Percentiles rank a stretch among this genome's conserved stretches.
Evolutionary conservation across 2,797 vertebrate genomes (phyloP).

Genomic region (Sebastes alutus): DNA sequence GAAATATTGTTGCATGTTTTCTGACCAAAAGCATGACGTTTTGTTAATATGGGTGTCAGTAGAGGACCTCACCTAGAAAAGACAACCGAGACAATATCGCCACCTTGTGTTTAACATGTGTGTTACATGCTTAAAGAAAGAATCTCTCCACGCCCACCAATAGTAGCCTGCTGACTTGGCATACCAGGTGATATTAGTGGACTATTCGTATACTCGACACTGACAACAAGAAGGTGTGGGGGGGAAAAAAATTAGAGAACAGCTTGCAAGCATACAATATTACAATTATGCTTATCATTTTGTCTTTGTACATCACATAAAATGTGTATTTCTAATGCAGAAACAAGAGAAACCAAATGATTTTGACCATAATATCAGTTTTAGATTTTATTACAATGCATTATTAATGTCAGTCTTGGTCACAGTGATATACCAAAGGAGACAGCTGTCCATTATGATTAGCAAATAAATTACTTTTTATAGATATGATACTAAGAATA

Average conservation of each 20-base stretch:
- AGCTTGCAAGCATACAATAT: background rate
- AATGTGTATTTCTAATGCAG: background rate
- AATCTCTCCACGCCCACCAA: background rate
- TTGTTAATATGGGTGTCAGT: background rate
- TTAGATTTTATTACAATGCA: background rate
- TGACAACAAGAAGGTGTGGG: background rate
- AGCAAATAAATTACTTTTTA: background rate
- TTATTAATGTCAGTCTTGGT: background rate
- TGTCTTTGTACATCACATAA: background rate
- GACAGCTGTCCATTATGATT: background rate
- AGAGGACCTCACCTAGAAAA: background rate
- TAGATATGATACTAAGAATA: background rate
- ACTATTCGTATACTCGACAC: background rate
- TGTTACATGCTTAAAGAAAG: constrained; percentile 1
- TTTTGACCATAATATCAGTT: background rate
- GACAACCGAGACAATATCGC: constrained; percentile 47
- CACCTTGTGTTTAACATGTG: constrained; percentile 58
- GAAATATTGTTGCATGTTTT: background rate
- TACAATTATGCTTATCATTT: background rate
- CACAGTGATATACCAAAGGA: background rate
- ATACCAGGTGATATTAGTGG: background rate
- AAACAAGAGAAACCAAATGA: background rate
- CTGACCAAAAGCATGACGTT: background rate
- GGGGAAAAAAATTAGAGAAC: accelerated
- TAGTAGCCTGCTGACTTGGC: background rate